phyloP scores from a whole-genome alignment of 1,140 invertebrate genomes.

The Copidosoma floridanum region DNA sequence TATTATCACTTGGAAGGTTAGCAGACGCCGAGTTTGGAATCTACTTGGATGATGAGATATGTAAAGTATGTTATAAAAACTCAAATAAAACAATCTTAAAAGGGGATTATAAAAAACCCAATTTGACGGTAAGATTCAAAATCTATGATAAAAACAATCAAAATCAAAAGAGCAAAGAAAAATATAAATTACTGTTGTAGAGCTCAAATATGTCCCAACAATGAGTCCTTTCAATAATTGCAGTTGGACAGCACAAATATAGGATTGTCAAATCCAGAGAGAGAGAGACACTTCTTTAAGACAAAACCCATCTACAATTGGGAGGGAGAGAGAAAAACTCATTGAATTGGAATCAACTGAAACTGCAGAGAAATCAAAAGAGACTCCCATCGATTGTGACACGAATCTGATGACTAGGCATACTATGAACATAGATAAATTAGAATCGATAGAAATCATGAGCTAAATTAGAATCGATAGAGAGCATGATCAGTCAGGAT shows the following conservation, averaged over 20 bases:
- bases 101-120: conserved; percentile 26
- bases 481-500: conserved; percentile 20
- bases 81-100: conserved; percentile 25
- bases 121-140: conserved; percentile 27
- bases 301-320: conserved; percentile 25
- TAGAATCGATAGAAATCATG: background rate
- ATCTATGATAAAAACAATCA: conserved; percentile 1
- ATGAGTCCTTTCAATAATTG: conserved; percentile 21
- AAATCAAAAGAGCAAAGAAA: background rate
- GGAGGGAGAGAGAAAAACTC: conserved; percentile 27
- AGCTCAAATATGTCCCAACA: background rate
- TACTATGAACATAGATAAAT: background rate
- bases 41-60: conserved; percentile 23
- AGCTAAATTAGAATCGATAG: background rate
- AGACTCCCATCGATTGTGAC: background rate
- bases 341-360: too few relatives aligned
- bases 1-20: conserved; percentile 24
- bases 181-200: background rate
- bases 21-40: conserved; percentile 29
- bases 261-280: conserved; percentile 14
- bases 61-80: conserved; percentile 25
- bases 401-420: background rate
- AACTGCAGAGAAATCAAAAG: background rate
- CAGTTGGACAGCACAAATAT: conserved; percentile 15
- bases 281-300: conserved; percentile 13